Conservation (phyloP, 2,113 vertebrate genomes). For the Amazona vittata region DNA sequence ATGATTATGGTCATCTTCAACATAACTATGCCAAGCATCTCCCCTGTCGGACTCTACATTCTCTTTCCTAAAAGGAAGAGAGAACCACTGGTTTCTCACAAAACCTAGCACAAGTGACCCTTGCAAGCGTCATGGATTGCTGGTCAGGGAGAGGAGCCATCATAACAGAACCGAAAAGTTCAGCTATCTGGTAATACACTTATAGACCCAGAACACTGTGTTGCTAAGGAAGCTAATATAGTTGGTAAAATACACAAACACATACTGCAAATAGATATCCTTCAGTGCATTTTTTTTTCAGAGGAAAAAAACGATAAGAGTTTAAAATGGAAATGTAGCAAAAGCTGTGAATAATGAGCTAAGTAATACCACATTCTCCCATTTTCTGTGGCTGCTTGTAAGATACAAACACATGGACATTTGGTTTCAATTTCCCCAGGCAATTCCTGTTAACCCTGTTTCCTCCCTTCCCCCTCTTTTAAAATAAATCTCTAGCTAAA, state of each 20-base stretch:
- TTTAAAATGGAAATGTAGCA: conserved; percentile 15
- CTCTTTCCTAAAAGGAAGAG: background rate
- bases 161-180: background rate
- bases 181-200: background rate
- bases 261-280: background rate
- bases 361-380: background rate
- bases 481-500: conserved; percentile 47
- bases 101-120: background rate
- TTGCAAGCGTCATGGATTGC: background rate
- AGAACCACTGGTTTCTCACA: background rate
- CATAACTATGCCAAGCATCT: background rate
- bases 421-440: conserved; percentile 45
- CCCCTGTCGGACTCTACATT: background rate
- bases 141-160: background rate
- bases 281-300: fast-evolving
- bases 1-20: background rate
- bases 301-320: background rate
- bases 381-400: conserved; percentile 13
- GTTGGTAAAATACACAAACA: background rate
- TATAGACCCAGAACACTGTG: background rate
- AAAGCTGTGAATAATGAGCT: conserved; percentile 46
- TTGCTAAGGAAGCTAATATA: background rate
- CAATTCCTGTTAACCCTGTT: conserved; percentile 44
- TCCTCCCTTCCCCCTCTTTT: conserved; percentile 35
- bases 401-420: conserved; percentile 6